Conservation (phyloP, 2,888 invertebrate genomes). For the Shargacucullia verbasci region DNA sequence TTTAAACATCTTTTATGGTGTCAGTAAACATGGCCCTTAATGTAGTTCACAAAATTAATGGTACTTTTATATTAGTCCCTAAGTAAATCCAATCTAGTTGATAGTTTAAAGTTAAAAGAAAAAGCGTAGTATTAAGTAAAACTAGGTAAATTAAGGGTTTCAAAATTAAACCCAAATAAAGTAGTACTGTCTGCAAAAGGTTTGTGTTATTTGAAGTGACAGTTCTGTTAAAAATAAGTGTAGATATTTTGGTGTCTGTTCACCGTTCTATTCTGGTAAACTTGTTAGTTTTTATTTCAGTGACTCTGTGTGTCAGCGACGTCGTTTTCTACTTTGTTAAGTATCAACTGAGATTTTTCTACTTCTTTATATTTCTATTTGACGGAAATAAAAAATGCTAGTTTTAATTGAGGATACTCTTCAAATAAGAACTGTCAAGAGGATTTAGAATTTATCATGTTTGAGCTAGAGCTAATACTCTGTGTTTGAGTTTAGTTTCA, state of each 20-base stretch:
- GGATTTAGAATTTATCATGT: too few relatives aligned
- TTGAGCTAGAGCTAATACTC: too few relatives aligned
- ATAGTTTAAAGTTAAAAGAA: neutral
- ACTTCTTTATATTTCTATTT: too few relatives aligned
- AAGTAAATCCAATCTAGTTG: neutral
- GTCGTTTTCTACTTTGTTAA: constrained; percentile 20
- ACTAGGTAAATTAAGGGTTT: neutral
- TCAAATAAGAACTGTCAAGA: too few relatives aligned
- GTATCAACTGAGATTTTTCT: constrained; percentile 26
- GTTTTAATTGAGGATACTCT: neutral
- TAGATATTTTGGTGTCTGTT: constrained; percentile 23
- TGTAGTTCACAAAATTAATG: too few relatives aligned
- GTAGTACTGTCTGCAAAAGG: neutral
- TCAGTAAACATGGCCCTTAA: too few relatives aligned
- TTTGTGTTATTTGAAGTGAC: constrained; percentile 36
- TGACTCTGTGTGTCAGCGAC: constrained; percentile 31
- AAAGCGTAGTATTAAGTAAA: neutral
- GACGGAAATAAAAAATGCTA: neutral
- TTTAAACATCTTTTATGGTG: too few relatives aligned
- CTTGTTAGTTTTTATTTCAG: constrained; percentile 25
- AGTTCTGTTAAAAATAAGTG: constrained; percentile 23
- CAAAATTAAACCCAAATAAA: constrained; percentile 8
- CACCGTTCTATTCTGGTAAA: constrained; percentile 35
- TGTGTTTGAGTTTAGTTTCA: too few relatives aligned
- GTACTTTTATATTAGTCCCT: too few relatives aligned